Conservation (phyloP, 2,113 vertebrate genomes). For the Gopherus evgoodei region DNA sequence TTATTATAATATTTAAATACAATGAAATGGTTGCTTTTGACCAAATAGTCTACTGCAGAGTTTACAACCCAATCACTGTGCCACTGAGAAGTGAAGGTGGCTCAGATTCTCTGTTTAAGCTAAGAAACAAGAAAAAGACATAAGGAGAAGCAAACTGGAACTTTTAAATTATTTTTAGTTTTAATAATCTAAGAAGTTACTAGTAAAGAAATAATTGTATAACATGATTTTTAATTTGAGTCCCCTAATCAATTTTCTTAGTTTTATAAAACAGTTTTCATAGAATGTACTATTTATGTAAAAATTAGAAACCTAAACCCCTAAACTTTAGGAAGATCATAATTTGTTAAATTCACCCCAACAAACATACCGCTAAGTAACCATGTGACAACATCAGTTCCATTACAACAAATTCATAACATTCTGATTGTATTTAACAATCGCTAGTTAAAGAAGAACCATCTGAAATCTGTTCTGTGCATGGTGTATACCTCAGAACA, state of each 20-base stretch:
- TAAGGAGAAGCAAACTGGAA: accelerated
- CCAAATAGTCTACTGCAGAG: accelerated
- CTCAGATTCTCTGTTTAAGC: background rate
- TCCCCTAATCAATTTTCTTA: background rate
- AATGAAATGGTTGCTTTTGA: background rate
- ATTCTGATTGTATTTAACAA: slow-evolving; percentile 2
- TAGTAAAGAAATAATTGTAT: background rate
- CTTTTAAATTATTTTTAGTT: background rate
- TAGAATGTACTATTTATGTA: background rate
- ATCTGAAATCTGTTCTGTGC: background rate
- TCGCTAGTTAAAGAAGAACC: background rate
- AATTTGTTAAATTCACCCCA: background rate
- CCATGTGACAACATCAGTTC: background rate
- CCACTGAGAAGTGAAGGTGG: background rate
- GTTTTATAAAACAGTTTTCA: background rate
- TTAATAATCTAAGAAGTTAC: background rate
- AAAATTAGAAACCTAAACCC: slow-evolving; percentile 13
- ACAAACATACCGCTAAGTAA: background rate
- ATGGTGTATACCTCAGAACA: background rate
- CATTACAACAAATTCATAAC: background rate
- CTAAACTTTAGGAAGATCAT: background rate
- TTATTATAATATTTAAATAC: background rate
- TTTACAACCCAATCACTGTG: background rate
- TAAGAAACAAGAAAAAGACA: background rate
- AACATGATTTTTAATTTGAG: background rate